Base-by-base conservation (phyloP, 2,888 invertebrate genomes). In the Brassicogethes aeneus region DNA sequence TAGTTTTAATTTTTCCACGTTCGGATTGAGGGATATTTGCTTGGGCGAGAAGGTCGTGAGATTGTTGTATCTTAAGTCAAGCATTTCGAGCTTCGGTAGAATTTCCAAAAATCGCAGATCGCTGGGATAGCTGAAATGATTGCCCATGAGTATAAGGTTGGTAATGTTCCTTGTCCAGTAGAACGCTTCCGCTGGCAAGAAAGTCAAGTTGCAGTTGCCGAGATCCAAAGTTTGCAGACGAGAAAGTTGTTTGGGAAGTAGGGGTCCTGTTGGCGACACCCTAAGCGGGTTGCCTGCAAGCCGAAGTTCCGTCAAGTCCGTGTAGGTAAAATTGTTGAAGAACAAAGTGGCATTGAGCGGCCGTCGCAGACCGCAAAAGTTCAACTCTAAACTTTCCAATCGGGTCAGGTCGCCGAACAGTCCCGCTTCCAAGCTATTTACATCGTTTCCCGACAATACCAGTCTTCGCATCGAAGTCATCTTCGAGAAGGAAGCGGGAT, bases 391-490 rank as follows among this genome's bases (percentile, higher is more conserved):
- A 43, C 77, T 79, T 52, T 79, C 77, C 30, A 84, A 60, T 49
- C 76, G 73, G 1, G 80, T 81, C 42, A 83, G 64, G 60, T 82
- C 81, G 15, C 77, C 76, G 57, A 82, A 82, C 3, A 82, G 65
- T 2, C 82, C 82, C 30, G 77, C 74, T 59, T 81, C 82, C 7
- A 82, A 64, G 2, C 76, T 78, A 48, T 79, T 69, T 23, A 83
- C 64, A 54, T 76, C 76, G 50, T 84, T 83, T 3, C 82, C 82
- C 2, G 83, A 83, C 17, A 84, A 67, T 36, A 82, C 72, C 14
- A 83, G 66, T 37, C 73, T 72, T 55, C 76, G 79, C 66, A 83
- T 71, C 7, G 77, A 75, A 1, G 77, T 77, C 80, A 82, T 82
- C 56, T 78, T 76, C 2, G 80, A 73, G 56, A 83, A 84, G 2